Conservation (phyloP, 2,797 vertebrate species). For the Enteromius radiatus region DNA sequence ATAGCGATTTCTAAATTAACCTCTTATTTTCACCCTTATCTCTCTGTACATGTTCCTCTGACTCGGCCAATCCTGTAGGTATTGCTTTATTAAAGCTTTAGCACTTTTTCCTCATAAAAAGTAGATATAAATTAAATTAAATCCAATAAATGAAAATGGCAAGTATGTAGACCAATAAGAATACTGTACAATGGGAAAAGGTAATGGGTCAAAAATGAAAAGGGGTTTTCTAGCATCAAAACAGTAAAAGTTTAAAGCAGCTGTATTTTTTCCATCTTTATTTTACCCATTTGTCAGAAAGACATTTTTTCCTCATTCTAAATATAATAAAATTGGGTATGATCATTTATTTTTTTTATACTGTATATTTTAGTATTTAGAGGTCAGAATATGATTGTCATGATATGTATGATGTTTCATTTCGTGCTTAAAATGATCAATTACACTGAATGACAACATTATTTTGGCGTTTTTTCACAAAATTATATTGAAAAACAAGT, state of each 20-base stretch:
- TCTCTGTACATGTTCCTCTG: background rate
- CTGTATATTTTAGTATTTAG: background rate
- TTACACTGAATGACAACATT: background rate
- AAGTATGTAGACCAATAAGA: background rate
- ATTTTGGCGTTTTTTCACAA: background rate
- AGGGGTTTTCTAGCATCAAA: too few relatives aligned
- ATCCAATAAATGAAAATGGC: background rate
- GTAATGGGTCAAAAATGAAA: background rate
- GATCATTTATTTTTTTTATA: background rate
- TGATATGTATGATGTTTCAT: background rate
- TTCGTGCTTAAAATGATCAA: background rate
- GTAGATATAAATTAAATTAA: background rate
- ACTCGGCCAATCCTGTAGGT: background rate
- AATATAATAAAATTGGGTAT: background rate
- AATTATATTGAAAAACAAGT: background rate
- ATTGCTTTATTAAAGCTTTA: background rate
- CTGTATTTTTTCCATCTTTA: too few relatives aligned
- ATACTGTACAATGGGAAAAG: background rate
- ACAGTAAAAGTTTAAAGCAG: too few relatives aligned
- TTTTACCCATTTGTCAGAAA: background rate
- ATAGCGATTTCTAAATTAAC: conserved; percentile 8
- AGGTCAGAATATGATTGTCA: background rate
- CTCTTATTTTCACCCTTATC: background rate
- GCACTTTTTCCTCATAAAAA: background rate
- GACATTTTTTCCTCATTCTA: background rate